A percentile compares a stretch with the other conserved stretches of the same genome.
Conservation (phyloP, 2,113 vertebrate genomes). For the Anhinga rufa region DNA sequence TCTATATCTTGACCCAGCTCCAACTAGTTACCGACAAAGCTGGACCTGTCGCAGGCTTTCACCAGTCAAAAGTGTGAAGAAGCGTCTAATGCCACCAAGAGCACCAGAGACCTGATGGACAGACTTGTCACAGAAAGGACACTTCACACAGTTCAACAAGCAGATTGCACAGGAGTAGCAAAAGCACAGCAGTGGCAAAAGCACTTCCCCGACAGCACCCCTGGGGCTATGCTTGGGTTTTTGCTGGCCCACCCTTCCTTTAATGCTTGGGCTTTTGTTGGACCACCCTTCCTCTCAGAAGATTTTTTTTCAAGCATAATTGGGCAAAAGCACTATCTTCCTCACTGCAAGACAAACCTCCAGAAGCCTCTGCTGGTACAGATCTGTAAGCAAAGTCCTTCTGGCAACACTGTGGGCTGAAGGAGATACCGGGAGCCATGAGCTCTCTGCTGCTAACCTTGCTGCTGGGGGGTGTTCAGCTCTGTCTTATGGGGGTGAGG, state of each 20-base stretch:
- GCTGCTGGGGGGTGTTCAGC: not conserved
- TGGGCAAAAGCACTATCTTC: not conserved
- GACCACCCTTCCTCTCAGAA: not conserved
- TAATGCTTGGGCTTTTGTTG: not conserved
- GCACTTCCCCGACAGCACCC: not conserved
- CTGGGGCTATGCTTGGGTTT: not conserved
- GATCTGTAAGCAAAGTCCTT: not conserved
- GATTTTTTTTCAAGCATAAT: not conserved
- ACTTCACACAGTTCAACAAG: not conserved
- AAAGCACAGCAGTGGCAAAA: not conserved
- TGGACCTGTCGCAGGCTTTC: not conserved
- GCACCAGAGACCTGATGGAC: not conserved
- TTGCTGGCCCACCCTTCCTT: not conserved
- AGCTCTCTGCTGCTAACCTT: not conserved
- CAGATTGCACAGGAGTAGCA: not conserved
- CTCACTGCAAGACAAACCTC: not conserved
- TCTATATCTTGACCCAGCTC: not conserved
- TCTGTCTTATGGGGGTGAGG: not conserved
- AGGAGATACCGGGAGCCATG: not conserved
- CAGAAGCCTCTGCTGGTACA: not conserved
- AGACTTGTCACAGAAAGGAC: not conserved
- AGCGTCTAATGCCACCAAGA: not conserved
- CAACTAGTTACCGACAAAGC: not conserved
- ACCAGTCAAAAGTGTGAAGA: not conserved
- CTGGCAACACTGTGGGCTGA: not conserved